A percentile compares a stretch with the other conserved stretches of the same genome.
Evolutionary conservation across 2,888 invertebrate species (phyloP).

Genomic region (Diabrotica balteata): DNA sequence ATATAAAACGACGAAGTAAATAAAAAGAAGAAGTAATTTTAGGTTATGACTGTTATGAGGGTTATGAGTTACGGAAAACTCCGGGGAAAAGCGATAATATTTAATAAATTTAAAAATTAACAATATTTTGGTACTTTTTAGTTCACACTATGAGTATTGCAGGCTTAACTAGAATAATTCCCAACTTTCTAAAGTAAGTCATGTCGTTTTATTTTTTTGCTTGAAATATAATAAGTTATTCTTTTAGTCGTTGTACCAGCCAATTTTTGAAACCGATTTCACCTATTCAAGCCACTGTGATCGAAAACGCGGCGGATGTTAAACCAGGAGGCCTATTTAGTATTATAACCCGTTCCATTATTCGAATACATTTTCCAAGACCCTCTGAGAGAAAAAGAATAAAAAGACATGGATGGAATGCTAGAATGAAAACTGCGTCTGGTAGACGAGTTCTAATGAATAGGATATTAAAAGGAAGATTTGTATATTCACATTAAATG

Average conservation of each 20-base stretch:
- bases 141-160: not conserved
- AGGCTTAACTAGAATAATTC: constrained; percentile 7
- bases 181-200: constrained; percentile 13
- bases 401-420: constrained; percentile 73
- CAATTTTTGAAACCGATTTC: constrained; percentile 18
- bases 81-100: too few species aligned
- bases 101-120: too few species aligned
- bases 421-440: constrained; percentile 71
- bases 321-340: constrained; percentile 52
- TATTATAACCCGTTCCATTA: constrained; percentile 59
- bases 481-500: constrained; percentile 70
- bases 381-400: constrained; percentile 77
- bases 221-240: not conserved
- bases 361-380: constrained; percentile 76
- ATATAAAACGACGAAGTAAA: too few species aligned
- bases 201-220: not conserved
- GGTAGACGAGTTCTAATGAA: constrained; percentile 79
- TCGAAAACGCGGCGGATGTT: constrained; percentile 15
- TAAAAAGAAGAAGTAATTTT: too few species aligned
- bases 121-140: too few species aligned
- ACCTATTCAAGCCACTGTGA: constrained; percentile 33
- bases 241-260: constrained; percentile 23
- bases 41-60: too few species aligned
- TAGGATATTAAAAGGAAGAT: constrained; percentile 76
- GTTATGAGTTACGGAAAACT: too few species aligned